These are phyloP conservation scores for Dendrocincla tyrannina DNA, from an alignment of 2,797 vertebrate genomes.

Conservation along the genomic window DNA sequence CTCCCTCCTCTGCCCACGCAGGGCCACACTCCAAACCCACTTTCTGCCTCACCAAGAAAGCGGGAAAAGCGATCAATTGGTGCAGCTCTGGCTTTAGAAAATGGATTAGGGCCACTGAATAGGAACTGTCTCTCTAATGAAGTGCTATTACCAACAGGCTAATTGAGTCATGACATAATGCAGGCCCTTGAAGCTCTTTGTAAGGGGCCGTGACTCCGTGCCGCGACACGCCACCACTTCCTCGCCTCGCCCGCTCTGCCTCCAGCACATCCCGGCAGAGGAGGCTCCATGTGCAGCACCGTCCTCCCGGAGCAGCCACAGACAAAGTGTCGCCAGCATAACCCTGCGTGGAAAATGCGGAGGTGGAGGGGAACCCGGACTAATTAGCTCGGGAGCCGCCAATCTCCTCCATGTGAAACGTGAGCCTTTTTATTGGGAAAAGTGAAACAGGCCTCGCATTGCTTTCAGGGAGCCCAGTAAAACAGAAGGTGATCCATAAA, in stretches of 20 bases:
- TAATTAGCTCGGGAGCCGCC: conserved; percentile 74
- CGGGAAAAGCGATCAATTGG: conserved; percentile 30
- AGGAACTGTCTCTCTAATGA: conserved; percentile 69
- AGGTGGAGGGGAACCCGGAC: conserved; percentile 76
- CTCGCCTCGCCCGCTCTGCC: conserved; percentile 39
- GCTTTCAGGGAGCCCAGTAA: conserved; percentile 70
- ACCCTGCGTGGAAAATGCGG: conserved; percentile 84
- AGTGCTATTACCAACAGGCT: conserved; percentile 72
- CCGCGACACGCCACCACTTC: conserved; percentile 1
- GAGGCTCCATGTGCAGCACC: conserved; percentile 61
- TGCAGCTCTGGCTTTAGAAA: conserved; percentile 43
- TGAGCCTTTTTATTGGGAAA: conserved; percentile 70
- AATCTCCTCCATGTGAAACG: conserved; percentile 73
- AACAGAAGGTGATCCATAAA: conserved; percentile 72
- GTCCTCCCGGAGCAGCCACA: conserved; percentile 70
- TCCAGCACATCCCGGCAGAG: conserved; percentile 48
- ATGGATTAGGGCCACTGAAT: conserved; percentile 65
- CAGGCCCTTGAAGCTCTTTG: conserved; percentile 63
- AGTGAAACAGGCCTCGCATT: conserved; percentile 69
- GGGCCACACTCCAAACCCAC: neutral
- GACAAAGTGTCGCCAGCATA: conserved; percentile 81
- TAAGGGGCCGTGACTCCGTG: conserved; percentile 1
- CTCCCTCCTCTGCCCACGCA: rapidly evolving
- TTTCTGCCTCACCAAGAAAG: neutral
- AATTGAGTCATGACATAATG: conserved; percentile 75